phyloP scores from a whole-genome alignment of 2,888 invertebrate species.

The Therioaphis trifolii region DNA sequence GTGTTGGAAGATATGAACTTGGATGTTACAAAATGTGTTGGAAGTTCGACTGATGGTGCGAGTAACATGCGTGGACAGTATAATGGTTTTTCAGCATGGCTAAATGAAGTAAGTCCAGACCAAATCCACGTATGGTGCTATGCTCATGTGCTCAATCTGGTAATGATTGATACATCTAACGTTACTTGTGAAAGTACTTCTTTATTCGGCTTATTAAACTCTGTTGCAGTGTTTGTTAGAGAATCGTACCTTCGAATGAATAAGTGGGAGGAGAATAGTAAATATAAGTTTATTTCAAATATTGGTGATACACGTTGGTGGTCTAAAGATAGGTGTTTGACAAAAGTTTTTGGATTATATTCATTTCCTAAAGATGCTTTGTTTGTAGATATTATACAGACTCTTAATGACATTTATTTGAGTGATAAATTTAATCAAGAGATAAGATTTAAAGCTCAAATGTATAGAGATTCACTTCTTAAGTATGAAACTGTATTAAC shows the following conservation, averaged over 20 bases:
- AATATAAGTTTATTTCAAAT: too few species aligned
- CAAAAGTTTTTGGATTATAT: background rate
- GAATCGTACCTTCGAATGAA: too few species aligned
- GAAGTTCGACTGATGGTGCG: constrained; percentile 64
- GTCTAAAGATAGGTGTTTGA: constrained; percentile 26
- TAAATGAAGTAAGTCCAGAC: constrained; percentile 49
- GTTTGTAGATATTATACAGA: background rate
- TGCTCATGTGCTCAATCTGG: too few species aligned
- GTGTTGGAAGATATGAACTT: constrained; percentile 31
- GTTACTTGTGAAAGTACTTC: too few species aligned
- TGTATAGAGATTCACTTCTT: background rate
- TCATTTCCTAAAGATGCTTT: background rate
- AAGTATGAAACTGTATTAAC: background rate
- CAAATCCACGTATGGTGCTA: constrained; percentile 64
- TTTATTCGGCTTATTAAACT: too few species aligned
- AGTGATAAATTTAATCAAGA: background rate
- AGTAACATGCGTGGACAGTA: constrained; percentile 65
- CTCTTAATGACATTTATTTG: background rate
- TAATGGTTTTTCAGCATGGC: constrained; percentile 62
- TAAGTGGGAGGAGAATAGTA: too few species aligned
- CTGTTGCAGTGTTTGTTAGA: too few species aligned
- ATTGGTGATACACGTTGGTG: too few species aligned
- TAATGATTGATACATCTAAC: too few species aligned
- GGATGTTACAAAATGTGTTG: constrained; percentile 63
- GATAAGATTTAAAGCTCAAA: background rate